These are phyloP conservation scores for Hippolais icterina DNA, from an alignment of 2,113 vertebrate genomes.

Conservation along the genomic window DNA sequence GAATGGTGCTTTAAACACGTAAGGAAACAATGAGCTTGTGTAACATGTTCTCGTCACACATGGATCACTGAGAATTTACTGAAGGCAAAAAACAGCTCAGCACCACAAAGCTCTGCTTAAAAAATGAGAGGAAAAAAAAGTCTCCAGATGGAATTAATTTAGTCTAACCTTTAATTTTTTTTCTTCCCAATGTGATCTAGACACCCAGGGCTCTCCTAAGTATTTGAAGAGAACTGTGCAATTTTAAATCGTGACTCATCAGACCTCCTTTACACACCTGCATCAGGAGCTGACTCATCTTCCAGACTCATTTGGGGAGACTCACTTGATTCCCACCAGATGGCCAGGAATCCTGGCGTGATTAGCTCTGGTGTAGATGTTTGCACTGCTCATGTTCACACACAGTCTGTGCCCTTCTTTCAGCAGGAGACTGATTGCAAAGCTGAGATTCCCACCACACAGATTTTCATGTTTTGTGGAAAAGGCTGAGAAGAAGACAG, in stretches of 20 bases:
- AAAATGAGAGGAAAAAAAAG: fast-evolving
- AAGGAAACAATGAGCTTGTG: neutral
- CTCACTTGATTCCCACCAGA: neutral
- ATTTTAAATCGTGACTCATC: constrained; percentile 41
- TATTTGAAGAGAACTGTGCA: neutral
- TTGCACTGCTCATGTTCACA: neutral
- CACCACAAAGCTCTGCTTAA: neutral
- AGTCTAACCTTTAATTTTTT: neutral
- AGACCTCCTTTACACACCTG: neutral
- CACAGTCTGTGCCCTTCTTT: neutral
- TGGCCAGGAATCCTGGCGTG: neutral
- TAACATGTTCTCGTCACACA: neutral
- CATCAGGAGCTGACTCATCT: constrained; percentile 44
- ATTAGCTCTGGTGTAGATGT: neutral
- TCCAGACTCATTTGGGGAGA: neutral
- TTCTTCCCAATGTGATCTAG: neutral
- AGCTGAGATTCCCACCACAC: neutral
- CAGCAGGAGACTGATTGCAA: neutral
- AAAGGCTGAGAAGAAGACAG: neutral
- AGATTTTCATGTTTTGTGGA: neutral
- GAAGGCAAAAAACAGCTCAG: neutral
- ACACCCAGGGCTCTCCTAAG: neutral
- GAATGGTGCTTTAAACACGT: neutral
- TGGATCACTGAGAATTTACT: neutral
- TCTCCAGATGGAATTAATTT: neutral